Evolutionary conservation across 1,140 invertebrate genomes (phyloP).

Genomic region (Andrena cerasifolii): DNA sequence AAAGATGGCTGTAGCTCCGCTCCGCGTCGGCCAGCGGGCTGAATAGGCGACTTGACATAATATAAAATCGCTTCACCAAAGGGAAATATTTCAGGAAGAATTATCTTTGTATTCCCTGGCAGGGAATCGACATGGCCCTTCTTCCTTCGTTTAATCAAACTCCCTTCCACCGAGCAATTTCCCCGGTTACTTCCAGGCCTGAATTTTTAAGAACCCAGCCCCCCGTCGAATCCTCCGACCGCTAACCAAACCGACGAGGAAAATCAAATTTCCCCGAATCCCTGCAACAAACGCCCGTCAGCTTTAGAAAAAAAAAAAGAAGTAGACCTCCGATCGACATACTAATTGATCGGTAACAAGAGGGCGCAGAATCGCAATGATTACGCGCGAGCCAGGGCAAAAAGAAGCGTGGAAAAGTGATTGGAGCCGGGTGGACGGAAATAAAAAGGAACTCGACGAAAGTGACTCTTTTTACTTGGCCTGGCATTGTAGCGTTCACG

Average conservation of each 20-base stretch:
- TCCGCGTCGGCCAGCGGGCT: conserved; percentile 35
- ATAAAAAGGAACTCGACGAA: conserved; percentile 27
- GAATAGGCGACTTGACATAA: conserved; percentile 52
- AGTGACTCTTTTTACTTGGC: conserved; percentile 24
- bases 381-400: neutral
- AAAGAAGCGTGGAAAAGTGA: conserved; percentile 8
- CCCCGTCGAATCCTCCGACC: too few relatives aligned
- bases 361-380: neutral
- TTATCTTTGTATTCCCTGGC: conserved; percentile 40
- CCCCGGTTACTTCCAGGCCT: neutral
- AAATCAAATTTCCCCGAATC: too few relatives aligned
- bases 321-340: neutral
- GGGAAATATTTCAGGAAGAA: conserved; percentile 46
- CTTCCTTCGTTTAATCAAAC: conserved; percentile 3
- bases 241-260: too few relatives aligned
- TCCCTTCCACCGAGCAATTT: neutral
- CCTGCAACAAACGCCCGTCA: neutral
- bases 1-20: conserved; percentile 43
- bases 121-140: conserved; percentile 2
- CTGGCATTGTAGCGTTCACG: conserved; percentile 27
- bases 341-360: conserved; percentile 22
- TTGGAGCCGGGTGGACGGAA: neutral
- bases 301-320: neutral
- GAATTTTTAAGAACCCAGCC: neutral
- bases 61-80: conserved; percentile 49